Evolutionary conservation across 2,888 invertebrate genomes (phyloP).

Genomic region (Pharmacophagus antenor): DNA sequence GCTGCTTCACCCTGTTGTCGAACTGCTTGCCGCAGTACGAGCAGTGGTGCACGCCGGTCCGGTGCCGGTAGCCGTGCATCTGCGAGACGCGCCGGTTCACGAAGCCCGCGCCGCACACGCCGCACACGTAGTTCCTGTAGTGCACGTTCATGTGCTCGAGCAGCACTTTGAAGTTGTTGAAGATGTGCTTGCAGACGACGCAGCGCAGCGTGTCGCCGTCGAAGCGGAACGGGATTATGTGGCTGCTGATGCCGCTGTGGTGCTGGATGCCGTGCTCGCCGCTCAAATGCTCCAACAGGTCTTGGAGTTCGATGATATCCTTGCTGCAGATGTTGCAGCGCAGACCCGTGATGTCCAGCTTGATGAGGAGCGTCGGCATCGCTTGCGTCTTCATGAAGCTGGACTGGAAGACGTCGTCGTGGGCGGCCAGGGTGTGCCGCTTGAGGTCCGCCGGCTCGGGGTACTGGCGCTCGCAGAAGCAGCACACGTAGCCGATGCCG

Average conservation of each 20-base stretch:
- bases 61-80: slow-evolving; percentile 51
- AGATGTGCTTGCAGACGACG: slow-evolving; percentile 44
- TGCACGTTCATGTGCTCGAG: slow-evolving; percentile 55
- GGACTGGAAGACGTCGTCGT: slow-evolving; percentile 43
- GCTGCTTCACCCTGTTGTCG: slow-evolving; percentile 60
- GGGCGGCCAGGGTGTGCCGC: slow-evolving; percentile 46
- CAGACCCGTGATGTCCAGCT: slow-evolving; percentile 38
- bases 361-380: slow-evolving; percentile 30
- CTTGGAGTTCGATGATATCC: slow-evolving; percentile 36
- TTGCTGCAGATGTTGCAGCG: slow-evolving; percentile 33
- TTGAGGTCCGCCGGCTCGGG: slow-evolving; percentile 51
- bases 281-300: slow-evolving; percentile 43
- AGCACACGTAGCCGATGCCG: slow-evolving; percentile 52
- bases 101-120: slow-evolving; percentile 50
- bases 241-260: slow-evolving; percentile 41
- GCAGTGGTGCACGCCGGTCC: slow-evolving; percentile 54
- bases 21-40: slow-evolving; percentile 65
- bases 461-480: slow-evolving; percentile 59
- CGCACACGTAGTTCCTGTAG: slow-evolving; percentile 51
- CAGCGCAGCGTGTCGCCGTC: slow-evolving; percentile 44
- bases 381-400: slow-evolving; percentile 43
- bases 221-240: slow-evolving; percentile 52
- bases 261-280: slow-evolving; percentile 41
- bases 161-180: slow-evolving; percentile 48
- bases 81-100: slow-evolving; percentile 46